phyloP scores from a whole-genome alignment of 2,797 vertebrate species.

The Myoxocephalus aenaeus region DNA sequence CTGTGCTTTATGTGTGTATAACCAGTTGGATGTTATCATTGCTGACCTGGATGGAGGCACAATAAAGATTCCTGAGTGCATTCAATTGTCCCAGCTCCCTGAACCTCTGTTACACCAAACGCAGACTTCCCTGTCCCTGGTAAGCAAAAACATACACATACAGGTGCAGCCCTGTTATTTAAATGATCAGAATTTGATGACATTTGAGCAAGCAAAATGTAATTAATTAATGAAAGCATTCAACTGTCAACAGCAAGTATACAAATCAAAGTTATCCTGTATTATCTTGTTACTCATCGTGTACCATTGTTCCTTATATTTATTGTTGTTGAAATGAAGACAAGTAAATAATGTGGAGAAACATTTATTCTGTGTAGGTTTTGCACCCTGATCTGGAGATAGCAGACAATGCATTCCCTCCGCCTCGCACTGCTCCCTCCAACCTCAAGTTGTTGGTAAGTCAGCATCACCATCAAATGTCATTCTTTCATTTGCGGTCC shows the following conservation, averaged over 20 bases:
- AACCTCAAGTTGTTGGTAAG: constrained; percentile 98
- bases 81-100: constrained; percentile 95
- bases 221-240: not conserved
- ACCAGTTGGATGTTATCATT: constrained; percentile 97
- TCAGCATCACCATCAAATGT: constrained; percentile 31
- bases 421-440: constrained; percentile 92
- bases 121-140: constrained; percentile 91
- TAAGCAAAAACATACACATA: constrained; percentile 68
- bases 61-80: constrained; percentile 98
- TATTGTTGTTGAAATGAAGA: constrained; percentile 8
- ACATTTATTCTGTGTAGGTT: constrained; percentile 82
- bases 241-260: not conserved
- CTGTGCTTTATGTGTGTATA: constrained; percentile 53
- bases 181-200: not conserved
- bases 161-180: constrained; percentile 5
- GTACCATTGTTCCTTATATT: not conserved
- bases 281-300: not conserved
- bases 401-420: constrained; percentile 98
- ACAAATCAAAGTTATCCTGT: constrained; percentile 1
- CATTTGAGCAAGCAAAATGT: not conserved
- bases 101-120: constrained; percentile 95
- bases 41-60: constrained; percentile 98
- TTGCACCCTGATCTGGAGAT: constrained; percentile 97
- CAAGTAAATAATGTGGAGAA: constrained; percentile 17
- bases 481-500: constrained; percentile 15